Percentiles rank a stretch among this genome's conserved stretches.
These are phyloP conservation scores for Gastracanthus pulcherrimus DNA, from an alignment of 2,888 invertebrate genomes.

Conservation along the genomic window DNA sequence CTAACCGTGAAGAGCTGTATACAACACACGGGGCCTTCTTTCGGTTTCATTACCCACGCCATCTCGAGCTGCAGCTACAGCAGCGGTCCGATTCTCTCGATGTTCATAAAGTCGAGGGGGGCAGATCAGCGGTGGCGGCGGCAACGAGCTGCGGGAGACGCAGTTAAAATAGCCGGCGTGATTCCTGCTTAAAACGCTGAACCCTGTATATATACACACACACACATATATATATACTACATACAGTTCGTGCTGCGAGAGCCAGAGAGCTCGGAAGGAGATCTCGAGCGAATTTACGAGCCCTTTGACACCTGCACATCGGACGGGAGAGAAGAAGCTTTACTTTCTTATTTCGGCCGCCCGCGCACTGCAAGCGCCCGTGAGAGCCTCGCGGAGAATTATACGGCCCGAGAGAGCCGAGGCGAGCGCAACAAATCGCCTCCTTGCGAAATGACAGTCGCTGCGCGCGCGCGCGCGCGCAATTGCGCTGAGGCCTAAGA, in stretches of 20 bases:
- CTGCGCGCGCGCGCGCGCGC: too few relatives aligned
- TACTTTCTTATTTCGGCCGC: neutral
- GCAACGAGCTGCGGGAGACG: constrained; percentile 44
- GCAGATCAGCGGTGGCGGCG: neutral
- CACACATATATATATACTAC: neutral
- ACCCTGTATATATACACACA: neutral
- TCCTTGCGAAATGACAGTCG: constrained; percentile 43
- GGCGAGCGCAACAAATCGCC: constrained; percentile 45
- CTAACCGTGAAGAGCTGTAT: too few relatives aligned
- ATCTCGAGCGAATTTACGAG: constrained; percentile 52
- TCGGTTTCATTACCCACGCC: constrained; percentile 48
- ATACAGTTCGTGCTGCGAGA: neutral
- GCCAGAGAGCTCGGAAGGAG: constrained; percentile 39
- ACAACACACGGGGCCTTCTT: constrained; percentile 14
- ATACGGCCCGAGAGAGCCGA: too few relatives aligned
- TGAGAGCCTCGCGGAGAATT: constrained; percentile 36
- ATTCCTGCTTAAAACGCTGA: constrained; percentile 28
- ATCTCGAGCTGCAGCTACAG: constrained; percentile 5
- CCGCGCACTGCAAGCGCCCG: constrained; percentile 16
- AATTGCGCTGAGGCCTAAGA: neutral
- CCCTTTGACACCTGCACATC: constrained; percentile 53
- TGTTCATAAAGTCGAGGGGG: constrained; percentile 39
- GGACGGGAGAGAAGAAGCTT: neutral
- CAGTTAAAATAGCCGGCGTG: constrained; percentile 46
- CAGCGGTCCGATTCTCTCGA: constrained; percentile 40